Base-by-base conservation (phyloP, 2,888 invertebrate genomes). In the Eupithecia exiguata region DNA sequence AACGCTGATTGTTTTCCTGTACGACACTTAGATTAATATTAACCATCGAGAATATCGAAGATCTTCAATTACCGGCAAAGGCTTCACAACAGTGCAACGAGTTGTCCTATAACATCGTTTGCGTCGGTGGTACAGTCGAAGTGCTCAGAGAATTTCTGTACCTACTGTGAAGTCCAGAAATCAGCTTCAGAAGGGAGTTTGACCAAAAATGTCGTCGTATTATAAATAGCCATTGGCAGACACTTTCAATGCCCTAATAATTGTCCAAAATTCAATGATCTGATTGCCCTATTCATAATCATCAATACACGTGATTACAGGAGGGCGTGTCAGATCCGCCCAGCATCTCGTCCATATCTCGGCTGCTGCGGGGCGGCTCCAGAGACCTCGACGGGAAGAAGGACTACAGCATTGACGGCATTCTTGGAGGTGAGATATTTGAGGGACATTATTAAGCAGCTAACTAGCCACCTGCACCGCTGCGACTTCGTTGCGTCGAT, bases 241-340 rank as follows among this genome's bases (percentile, higher is more conserved):
- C 1, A 21, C 6, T 21, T 58, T 58, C 25, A 58, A 58, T 58
- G 5, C 12, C 4, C 21, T 58, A 12, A 58, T 58, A 58, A 58
- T 58, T 69, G 58, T 61, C 49, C 62, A 9, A 58, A 16, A 21
- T 9, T 5, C 61, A 16, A 66, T 43, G 53, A 53, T 21, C n/a
- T 72, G 74, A 71, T 75, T 72, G 71, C 71, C 69, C 69, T 46
- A 68, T 73, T 76, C 65, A n/a, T 73, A 69, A 73, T 74, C 5
- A 40, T 74, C 71, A 73, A 83, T 79, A 79, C 79, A 74, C 75
- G 74, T 75, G 75, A 78, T 94, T 94, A 82, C 97, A 98, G 96
- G 97, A 98, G 81, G 98, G 98, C 75, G 96, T 98, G 76, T 97
- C 98, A 81, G 98, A 99, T 91, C 99, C 98, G 10, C 99, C 99